Percentiles rank a stretch among this genome's conserved stretches.
Evolutionary conservation across 2,797 vertebrate species (phyloP).

Genomic region (Lindbergichthys nudifrons): DNA sequence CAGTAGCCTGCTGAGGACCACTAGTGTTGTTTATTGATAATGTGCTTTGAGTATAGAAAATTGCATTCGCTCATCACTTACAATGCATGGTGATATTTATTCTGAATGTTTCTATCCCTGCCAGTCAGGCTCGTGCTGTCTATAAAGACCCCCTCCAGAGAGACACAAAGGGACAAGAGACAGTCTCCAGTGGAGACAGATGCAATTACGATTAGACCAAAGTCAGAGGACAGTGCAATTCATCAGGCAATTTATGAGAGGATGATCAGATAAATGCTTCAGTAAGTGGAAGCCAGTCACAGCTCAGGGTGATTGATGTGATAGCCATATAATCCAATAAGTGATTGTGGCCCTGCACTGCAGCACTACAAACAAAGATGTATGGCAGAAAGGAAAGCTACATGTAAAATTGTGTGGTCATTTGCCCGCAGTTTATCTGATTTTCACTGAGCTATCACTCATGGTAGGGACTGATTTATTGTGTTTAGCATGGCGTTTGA

Average conservation of each 20-base stretch:
- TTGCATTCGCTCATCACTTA: neutral
- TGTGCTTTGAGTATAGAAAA: constrained; percentile 19
- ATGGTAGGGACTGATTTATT: constrained; percentile 23
- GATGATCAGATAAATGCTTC: constrained; percentile 77
- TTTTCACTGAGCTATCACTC: constrained; percentile 17
- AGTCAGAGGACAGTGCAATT: constrained; percentile 69
- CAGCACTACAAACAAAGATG: constrained; percentile 58
- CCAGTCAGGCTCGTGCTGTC: constrained; percentile 26
- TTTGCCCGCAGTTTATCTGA: constrained; percentile 34
- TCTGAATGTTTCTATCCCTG: constrained; percentile 9
- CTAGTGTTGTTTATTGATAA: neutral
- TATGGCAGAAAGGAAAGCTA: constrained; percentile 34
- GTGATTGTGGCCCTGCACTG: constrained; percentile 55
- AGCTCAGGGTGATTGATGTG: constrained; percentile 70
- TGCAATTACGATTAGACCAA: constrained; percentile 72
- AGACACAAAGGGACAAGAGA: constrained; percentile 50
- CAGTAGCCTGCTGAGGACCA: neutral
- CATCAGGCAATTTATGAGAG: constrained; percentile 75
- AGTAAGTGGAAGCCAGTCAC: constrained; percentile 68
- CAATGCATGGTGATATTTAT: constrained; percentile 18
- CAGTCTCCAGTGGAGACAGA: constrained; percentile 64
- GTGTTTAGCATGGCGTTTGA: constrained; percentile 22
- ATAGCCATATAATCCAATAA: constrained; percentile 75
- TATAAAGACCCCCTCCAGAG: constrained; percentile 13
- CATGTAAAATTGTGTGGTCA: constrained; percentile 26